Evolutionary conservation across 2,888 invertebrate genomes (phyloP).

Genomic region (Apodemia mormo): DNA sequence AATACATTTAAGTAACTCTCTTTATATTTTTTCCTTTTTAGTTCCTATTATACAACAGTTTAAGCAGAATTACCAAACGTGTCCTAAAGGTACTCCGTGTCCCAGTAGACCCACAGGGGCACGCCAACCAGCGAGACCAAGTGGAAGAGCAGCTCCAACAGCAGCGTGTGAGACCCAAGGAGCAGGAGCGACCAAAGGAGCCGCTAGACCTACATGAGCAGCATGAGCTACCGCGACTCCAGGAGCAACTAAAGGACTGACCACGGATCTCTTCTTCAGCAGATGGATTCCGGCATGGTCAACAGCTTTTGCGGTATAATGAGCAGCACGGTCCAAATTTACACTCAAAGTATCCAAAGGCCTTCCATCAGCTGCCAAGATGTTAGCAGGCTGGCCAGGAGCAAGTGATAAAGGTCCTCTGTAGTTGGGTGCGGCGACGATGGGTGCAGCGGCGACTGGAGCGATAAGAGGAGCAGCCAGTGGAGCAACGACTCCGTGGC

Average conservation of each 20-base stretch:
- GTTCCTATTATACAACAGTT: constrained; percentile 34
- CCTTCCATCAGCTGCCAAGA: constrained; percentile 70
- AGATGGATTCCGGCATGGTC: constrained; percentile 54
- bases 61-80: constrained; percentile 54
- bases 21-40: constrained; percentile 54
- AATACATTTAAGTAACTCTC: constrained; percentile 62
- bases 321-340: constrained; percentile 70
- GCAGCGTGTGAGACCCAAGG: constrained; percentile 37
- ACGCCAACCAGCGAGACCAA: constrained; percentile 37
- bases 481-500: constrained; percentile 30
- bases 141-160: constrained; percentile 31
- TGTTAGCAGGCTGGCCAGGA: constrained; percentile 71
- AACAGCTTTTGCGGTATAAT: constrained; percentile 63
- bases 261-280: constrained; percentile 65
- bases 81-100: constrained; percentile 43
- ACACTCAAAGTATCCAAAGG: constrained; percentile 74
- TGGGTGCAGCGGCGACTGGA: constrained; percentile 36
- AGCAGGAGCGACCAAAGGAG: constrained; percentile 35
- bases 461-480: constrained; percentile 32
- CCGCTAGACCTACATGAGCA: constrained; percentile 38
- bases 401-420: constrained; percentile 70
- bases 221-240: constrained; percentile 42
- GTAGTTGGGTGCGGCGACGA: constrained; percentile 52
- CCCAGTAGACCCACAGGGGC: constrained; percentile 37
- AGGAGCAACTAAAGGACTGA: constrained; percentile 48